Evolutionary conservation across 2,888 invertebrate species (phyloP).

Genomic region (Argyra leucocephala): DNA sequence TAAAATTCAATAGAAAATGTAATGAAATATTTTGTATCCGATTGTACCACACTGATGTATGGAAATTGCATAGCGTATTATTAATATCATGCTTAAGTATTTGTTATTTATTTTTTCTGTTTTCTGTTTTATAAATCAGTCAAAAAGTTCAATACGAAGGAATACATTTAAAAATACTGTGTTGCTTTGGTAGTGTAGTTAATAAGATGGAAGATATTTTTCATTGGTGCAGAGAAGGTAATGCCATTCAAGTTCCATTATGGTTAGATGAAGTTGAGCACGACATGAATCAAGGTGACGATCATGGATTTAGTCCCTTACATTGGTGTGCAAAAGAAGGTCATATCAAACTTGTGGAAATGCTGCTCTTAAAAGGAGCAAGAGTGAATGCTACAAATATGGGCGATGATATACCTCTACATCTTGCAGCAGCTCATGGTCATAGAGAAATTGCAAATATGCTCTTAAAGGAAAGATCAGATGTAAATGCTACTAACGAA

Average conservation of each 20-base stretch:
- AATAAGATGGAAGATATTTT: constrained; percentile 92
- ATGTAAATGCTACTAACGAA: constrained; percentile 95
- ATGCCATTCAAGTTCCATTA: constrained; percentile 94
- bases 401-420: constrained; percentile 97
- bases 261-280: constrained; percentile 99
- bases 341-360: constrained; percentile 86
- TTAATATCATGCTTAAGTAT: no score
- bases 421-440: constrained; percentile 93
- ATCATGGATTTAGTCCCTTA: constrained; percentile 96
- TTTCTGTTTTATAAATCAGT: no score
- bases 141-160: no score
- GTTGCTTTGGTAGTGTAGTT: no score
- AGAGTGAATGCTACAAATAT: constrained; percentile 96
- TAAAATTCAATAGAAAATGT: no score
- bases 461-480: constrained; percentile 53
- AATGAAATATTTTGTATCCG: no score
- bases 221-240: constrained; percentile 97
- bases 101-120: no score
- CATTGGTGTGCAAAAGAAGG: constrained; percentile 99
- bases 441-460: constrained; percentile 80
- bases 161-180: no score
- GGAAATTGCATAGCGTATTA: no score
- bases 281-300: constrained; percentile 99
- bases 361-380: constrained; percentile 85
- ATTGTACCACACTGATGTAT: no score